Conservation (phyloP, 2,888 invertebrate genomes). For the Leptopterna dolabrata region DNA sequence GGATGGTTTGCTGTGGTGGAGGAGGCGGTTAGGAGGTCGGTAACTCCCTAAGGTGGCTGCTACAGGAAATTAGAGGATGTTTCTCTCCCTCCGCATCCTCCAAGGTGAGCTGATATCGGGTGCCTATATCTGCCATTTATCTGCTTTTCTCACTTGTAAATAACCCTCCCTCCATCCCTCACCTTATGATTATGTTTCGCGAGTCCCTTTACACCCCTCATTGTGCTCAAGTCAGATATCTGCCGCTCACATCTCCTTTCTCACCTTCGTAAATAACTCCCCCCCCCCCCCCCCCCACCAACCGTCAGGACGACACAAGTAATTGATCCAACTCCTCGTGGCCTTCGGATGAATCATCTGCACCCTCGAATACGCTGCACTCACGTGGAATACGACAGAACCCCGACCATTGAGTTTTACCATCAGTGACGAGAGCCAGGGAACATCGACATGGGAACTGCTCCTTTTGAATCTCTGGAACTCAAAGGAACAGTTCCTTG, state of each 20-base stretch:
- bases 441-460: too few relatives aligned
- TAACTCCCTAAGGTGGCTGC: constrained; percentile 9
- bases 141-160: constrained; percentile 12
- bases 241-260: neutral
- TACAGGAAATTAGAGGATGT: constrained; percentile 49
- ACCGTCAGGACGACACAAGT: neutral
- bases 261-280: neutral
- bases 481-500: too few relatives aligned
- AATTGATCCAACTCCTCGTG: neutral
- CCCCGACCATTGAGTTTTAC: too few relatives aligned
- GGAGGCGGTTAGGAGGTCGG: neutral
- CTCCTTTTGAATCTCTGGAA: too few relatives aligned
- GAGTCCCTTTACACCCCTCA: neutral
- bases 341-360: neutral
- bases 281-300: neutral
- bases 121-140: neutral
- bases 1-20: neutral
- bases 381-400: too few relatives aligned
- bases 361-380: too few relatives aligned
- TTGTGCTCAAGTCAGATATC: neutral
- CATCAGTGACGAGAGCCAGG: too few relatives aligned
- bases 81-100: neutral
- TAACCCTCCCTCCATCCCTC: neutral
- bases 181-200: constrained; percentile 17
- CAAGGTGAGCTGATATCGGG: neutral